A percentile compares a stretch with the other conserved stretches of the same genome.
These are phyloP conservation scores for Aegotheles bennettii DNA, from an alignment of 2,113 vertebrate species.

Conservation along the genomic window DNA sequence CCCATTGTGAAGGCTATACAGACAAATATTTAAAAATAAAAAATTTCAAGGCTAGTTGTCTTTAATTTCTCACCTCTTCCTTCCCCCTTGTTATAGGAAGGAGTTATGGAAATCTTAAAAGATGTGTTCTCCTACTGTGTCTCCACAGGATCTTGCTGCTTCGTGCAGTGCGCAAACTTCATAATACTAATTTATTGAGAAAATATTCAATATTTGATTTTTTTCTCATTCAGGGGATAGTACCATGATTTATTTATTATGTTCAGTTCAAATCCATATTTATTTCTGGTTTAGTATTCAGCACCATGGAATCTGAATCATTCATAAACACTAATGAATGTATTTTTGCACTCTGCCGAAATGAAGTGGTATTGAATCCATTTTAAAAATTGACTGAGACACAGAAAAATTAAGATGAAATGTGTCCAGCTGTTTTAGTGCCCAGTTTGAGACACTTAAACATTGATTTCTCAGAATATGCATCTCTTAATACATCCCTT, in stretches of 20 bases:
- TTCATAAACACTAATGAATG: slow-evolving; percentile 31
- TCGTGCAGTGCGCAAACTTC: neutral
- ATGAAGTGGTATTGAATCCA: slow-evolving; percentile 17
- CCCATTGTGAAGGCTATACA: neutral
- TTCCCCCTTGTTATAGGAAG: neutral
- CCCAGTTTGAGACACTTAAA: neutral
- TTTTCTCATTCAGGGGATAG: neutral
- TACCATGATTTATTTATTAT: slow-evolving; percentile 21
- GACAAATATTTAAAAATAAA: neutral
- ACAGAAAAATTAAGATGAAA: neutral
- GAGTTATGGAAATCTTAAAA: neutral
- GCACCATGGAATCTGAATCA: slow-evolving; percentile 16
- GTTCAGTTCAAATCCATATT: neutral
- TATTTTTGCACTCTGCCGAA: slow-evolving; percentile 6
- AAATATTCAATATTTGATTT: neutral
- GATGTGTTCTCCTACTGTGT: neutral
- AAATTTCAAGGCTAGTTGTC: neutral
- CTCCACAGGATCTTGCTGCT: neutral
- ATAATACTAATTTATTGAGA: neutral
- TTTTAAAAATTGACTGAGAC: slow-evolving; percentile 6
- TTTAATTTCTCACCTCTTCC: neutral
- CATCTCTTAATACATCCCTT: neutral
- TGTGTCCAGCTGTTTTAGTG: slow-evolving; percentile 18
- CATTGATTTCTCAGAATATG: neutral
- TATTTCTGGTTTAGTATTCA: slow-evolving; percentile 40